Evolutionary conservation across 2,113 vertebrate species (phyloP).

Genomic region (Antennarius striatus): DNA sequence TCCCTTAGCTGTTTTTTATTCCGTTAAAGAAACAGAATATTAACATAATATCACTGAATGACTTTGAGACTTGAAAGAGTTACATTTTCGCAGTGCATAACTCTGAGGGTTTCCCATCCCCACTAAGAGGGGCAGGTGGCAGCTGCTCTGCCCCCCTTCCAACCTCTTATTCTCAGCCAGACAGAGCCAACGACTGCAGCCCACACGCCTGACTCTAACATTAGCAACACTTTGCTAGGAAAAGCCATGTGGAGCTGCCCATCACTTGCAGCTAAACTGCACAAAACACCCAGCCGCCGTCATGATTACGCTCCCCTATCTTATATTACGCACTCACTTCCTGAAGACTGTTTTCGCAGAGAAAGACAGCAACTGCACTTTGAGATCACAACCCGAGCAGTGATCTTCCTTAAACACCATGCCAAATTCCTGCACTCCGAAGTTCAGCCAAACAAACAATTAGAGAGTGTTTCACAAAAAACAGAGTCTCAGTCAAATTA

Average conservation of each 20-base stretch:
- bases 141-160: constrained; percentile 54
- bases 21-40: not conserved
- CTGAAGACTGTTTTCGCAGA: constrained; percentile 44
- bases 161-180: constrained; percentile 30
- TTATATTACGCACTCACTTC: constrained; percentile 48
- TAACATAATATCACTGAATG: not conserved
- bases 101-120: constrained; percentile 37
- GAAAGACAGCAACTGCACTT: constrained; percentile 34
- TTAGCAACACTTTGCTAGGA: constrained; percentile 62
- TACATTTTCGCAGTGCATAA: constrained; percentile 23
- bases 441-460: not conserved
- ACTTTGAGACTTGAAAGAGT: not conserved
- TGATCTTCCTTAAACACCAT: not conserved
- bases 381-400: not conserved
- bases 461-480: not conserved
- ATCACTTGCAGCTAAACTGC: constrained; percentile 46
- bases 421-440: not conserved
- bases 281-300: constrained; percentile 31
- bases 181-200: constrained; percentile 57
- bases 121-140: constrained; percentile 58
- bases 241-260: constrained; percentile 69
- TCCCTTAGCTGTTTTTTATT: not conserved
- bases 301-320: constrained; percentile 34
- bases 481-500: constrained; percentile 3
- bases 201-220: constrained; percentile 66